phyloP scores from a whole-genome alignment of 2,113 vertebrate genomes.

The Micronisus gabar region DNA sequence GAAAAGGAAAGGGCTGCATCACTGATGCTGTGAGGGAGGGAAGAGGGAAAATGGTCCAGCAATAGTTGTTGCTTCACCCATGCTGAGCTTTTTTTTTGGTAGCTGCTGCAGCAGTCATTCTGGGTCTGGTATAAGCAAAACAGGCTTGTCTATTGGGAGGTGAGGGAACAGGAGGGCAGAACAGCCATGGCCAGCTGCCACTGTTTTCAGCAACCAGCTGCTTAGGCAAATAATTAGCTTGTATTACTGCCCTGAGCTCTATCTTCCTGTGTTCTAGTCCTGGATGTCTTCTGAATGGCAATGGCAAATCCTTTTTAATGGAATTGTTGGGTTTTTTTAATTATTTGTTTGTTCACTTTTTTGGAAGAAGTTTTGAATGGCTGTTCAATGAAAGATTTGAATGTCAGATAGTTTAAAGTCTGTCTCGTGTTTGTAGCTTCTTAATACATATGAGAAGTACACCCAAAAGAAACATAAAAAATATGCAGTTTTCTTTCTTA shows the following conservation, averaged over 20 bases:
- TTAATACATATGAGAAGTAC: background rate
- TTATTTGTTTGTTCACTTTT: background rate
- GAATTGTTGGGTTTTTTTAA: fast-evolving
- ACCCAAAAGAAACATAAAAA: background rate
- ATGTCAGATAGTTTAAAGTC: background rate
- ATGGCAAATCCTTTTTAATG: background rate
- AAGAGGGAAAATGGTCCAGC: background rate
- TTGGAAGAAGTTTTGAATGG: background rate
- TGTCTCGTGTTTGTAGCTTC: background rate
- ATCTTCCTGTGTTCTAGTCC: background rate
- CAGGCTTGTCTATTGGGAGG: background rate
- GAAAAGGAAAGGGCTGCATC: background rate
- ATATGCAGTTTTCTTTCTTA: background rate
- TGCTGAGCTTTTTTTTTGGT: background rate
- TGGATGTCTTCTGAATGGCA: background rate
- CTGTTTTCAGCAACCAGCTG: background rate
- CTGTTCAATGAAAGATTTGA: background rate
- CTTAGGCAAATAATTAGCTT: background rate
- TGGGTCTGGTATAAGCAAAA: background rate
- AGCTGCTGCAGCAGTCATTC: background rate
- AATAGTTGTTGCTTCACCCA: background rate
- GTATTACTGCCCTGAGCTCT: background rate
- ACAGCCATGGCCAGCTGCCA: background rate
- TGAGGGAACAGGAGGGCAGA: background rate
- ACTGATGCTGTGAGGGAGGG: background rate